Conservation (phyloP, 2,888 invertebrate species). For the Platycheirus albimanus region DNA sequence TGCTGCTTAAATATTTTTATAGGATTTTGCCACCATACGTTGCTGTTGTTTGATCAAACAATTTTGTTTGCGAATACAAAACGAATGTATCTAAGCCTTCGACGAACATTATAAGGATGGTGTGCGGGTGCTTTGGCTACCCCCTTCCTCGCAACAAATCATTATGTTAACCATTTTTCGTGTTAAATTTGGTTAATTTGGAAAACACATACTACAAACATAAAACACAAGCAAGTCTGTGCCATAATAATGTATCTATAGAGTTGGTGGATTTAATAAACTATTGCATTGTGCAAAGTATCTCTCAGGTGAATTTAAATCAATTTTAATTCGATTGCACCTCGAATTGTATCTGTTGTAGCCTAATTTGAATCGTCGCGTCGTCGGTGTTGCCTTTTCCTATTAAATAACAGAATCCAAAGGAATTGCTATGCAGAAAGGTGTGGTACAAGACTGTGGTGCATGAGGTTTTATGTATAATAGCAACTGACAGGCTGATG, state of each 20-base stretch:
- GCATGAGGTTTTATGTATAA: slow-evolving; percentile 13
- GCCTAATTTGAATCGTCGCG: slow-evolving; percentile 57
- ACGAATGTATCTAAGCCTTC: neutral
- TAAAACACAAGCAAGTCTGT: neutral
- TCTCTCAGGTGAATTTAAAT: slow-evolving; percentile 69
- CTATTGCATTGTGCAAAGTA: slow-evolving; percentile 22
- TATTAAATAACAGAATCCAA: slow-evolving; percentile 65
- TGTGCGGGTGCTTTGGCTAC: too few relatives aligned
- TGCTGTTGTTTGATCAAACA: slow-evolving; percentile 50
- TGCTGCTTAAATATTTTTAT: slow-evolving; percentile 35
- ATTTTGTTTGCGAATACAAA: slow-evolving; percentile 10
- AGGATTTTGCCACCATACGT: slow-evolving; percentile 28
- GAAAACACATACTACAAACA: neutral
- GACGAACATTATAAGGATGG: neutral
- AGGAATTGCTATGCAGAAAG: slow-evolving; percentile 48
- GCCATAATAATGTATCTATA: neutral
- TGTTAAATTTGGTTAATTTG: slow-evolving; percentile 23
- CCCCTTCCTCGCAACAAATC: neutral
- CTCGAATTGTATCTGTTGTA: slow-evolving; percentile 44
- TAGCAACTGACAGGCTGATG: slow-evolving; percentile 27
- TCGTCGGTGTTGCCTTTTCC: slow-evolving; percentile 57
- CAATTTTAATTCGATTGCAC: slow-evolving; percentile 65
- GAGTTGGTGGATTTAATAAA: slow-evolving; percentile 27
- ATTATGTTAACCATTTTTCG: slow-evolving; percentile 33
- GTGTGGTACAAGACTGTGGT: slow-evolving; percentile 23